Evolutionary conservation across 2,888 invertebrate species (phyloP).

Genomic region (Rotaria sp.): DNA sequence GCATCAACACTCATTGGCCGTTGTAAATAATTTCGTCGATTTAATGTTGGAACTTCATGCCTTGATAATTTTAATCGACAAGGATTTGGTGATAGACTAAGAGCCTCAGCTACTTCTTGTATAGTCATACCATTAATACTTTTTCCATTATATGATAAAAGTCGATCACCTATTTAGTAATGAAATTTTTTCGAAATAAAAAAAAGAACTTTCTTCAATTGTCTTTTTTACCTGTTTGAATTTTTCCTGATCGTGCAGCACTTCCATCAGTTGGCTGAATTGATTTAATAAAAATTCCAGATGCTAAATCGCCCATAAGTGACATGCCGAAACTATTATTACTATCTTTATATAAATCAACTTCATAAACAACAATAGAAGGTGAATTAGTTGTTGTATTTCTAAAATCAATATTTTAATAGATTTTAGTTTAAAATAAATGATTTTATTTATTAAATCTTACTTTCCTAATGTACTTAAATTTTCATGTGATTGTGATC

Average conservation of each 20-base stretch:
- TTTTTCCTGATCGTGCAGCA: neutral
- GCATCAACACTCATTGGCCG: neutral
- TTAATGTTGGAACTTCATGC: neutral
- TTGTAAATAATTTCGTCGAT: neutral
- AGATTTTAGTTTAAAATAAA: too few relatives aligned
- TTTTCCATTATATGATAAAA: neutral
- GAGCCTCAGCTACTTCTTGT: neutral
- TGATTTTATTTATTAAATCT: neutral
- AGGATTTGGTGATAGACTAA: neutral
- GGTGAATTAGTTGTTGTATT: neutral
- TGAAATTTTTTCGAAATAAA: neutral
- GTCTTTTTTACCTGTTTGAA: neutral
- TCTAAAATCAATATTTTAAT: neutral
- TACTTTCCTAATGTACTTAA: constrained; percentile 13
- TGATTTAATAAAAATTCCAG: neutral
- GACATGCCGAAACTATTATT: constrained; percentile 20
- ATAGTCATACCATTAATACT: neutral
- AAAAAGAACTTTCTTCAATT: neutral
- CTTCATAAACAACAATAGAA: neutral
- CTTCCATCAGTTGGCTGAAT: neutral
- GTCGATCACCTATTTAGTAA: neutral
- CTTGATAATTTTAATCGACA: neutral
- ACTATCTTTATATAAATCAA: neutral
- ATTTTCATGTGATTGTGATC: constrained; percentile 19
- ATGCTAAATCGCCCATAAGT: neutral